Conservation (phyloP, 2,888 invertebrate species). For the Pollenia griseotomentosa region DNA sequence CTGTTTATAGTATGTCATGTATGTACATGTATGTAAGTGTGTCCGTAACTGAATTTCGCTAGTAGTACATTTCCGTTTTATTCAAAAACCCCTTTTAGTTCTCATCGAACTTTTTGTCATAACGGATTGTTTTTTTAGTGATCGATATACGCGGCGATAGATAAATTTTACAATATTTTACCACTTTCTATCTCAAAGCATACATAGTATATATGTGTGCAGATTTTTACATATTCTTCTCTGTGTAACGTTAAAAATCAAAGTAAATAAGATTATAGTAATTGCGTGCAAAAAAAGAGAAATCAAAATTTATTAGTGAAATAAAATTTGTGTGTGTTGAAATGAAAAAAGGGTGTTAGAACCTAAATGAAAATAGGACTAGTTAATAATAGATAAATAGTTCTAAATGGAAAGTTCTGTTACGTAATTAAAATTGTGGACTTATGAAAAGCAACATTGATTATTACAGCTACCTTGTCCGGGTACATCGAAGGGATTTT, state of each 20-base stretch:
- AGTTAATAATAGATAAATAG: background rate
- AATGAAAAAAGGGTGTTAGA: no score
- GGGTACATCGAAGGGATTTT: background rate
- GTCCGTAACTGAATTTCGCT: conserved; percentile 42
- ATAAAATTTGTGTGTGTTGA: background rate
- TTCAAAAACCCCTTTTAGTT: conserved; percentile 68
- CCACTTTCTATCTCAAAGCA: background rate
- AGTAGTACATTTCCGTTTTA: conserved; percentile 67
- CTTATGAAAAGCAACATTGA: background rate
- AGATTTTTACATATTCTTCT: conserved; percentile 4
- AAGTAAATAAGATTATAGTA: conserved; percentile 13
- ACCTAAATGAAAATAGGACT: no score
- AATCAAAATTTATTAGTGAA: background rate
- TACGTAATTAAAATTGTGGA: background rate
- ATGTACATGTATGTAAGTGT: conserved; percentile 9
- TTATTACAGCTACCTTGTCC: background rate
- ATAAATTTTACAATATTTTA: background rate
- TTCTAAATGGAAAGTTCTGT: background rate
- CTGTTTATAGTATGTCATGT: background rate
- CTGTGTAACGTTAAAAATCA: background rate
- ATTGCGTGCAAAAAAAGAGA: conserved; percentile 9
- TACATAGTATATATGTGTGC: background rate
- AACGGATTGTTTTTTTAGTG: conserved; percentile 64
- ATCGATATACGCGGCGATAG: conserved; percentile 11
- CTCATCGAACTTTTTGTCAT: conserved; percentile 71